Evolutionary conservation across 2,113 vertebrate species (phyloP), one percentile per base, ranked within the genome.

Genomic region (Melanerpes formicivorus): DNA sequence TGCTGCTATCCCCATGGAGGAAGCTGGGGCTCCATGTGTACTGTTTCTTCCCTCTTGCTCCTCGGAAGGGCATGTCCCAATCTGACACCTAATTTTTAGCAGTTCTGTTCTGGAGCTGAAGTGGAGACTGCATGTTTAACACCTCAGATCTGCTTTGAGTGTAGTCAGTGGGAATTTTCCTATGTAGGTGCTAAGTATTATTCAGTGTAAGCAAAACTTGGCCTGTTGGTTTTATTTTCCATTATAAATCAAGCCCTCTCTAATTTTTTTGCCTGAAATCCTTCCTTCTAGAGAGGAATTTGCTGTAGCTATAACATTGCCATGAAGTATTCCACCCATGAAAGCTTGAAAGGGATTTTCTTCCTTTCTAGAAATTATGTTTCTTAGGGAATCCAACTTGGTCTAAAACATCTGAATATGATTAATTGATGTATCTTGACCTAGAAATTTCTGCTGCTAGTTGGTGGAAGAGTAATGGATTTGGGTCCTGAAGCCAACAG

Each of bases 111-210:
- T 84, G 75, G 71, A 94, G 12, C 48, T 84, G 77, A 90, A 84
- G 78, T 1, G 5, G 46, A 88, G 85, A 40, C 84, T 76, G 67
- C 55, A 44, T 71, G 40, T 92, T 93, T 92, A 89, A 95, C 82
- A n/a, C 25, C 67, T 81, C 80, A 90, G 88, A 84, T 80, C 63
- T 95, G 54, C 71, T 82, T 40, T 93, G 80, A 94, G 84, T 95
- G 56, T 60, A 84, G 90, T 66, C 83, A 92, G 46, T 88, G 93
- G 88, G 93, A 94, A 96, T 96, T 96, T 96, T 96, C 96, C 93
- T 87, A 79, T 74, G 56, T 93, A 96, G 87, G 93, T 93, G 92
- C 46, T 96, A 96, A 96, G 92, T 94, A 84, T 74, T 96, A 92
- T 93, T 92, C 92, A 94, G 84, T 87, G 74, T 94, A 94, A 84